Base-by-base conservation (phyloP, 2,797 vertebrate species). In the Hypotaenidia okinawae region DNA sequence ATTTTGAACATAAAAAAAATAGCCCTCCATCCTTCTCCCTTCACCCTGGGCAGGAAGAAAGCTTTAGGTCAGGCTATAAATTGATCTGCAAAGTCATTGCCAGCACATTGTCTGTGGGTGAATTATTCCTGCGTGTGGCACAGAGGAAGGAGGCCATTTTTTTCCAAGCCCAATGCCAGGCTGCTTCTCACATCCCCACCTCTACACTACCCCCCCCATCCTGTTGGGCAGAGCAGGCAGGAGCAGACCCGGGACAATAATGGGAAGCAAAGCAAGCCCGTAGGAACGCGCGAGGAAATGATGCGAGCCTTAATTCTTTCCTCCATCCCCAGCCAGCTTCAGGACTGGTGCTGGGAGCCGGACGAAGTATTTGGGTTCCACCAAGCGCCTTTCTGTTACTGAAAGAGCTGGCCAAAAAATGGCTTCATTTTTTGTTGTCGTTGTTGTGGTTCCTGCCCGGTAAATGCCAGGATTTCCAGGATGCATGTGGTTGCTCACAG, bases 11-110 rank as follows among this genome's bases (percentile, higher is more conserved):
- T 8, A 23, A 47, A 49, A 66, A 90, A 85, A 66, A 22, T 30
- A 90, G 22, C 23, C 66, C 8, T 73, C 84, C 27, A 75, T 89
- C 55, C 25, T 79, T 35, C 87, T 93, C 25, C 85, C 83, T 90
- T 89, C 75, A 51, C 51, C 67, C 25, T 23, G 30, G n/a, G 24
- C 43, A 73, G 76, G 85, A 91, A 63, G 52, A 94, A 94, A 80
- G 23, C 62, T 79, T 67, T 52, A 92, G 57, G 61, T 93, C 64
- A 90, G 47, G 57, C 86, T 93, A 82, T 61, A 92, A 90, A 96
- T 64, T 54, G 63, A 85, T 75, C 63, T 72, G 86, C 61, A 82
- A 80, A 90, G 75, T 57, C 61, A 32, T 24, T 77, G 49, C 94
- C 90, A 89, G 90, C 2, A 0, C 75, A 80, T 75, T 96, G 91